phyloP scores from a whole-genome alignment of 2,888 invertebrate species.

The Drosophila macrothrix region DNA sequence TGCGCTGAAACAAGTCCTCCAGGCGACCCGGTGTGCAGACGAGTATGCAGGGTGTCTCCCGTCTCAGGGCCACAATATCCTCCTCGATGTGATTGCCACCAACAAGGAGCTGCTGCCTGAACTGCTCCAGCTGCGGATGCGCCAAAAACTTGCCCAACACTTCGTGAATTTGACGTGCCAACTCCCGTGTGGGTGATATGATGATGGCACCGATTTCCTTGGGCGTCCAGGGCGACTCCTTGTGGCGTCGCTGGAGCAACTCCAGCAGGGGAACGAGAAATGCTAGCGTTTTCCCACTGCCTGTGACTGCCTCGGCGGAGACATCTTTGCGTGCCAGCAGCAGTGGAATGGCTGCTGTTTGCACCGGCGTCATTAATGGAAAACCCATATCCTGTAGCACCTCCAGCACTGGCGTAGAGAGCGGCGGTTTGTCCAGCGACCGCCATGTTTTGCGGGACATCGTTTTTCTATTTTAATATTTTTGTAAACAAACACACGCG shows the following conservation, averaged over 20 bases:
- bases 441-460: slow-evolving; percentile 85
- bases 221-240: slow-evolving; percentile 88
- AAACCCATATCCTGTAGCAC: slow-evolving; percentile 87
- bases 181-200: slow-evolving; percentile 97
- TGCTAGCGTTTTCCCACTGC: slow-evolving; percentile 98
- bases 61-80: slow-evolving; percentile 89
- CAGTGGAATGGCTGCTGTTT: slow-evolving; percentile 95
- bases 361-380: slow-evolving; percentile 87
- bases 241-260: slow-evolving; percentile 89
- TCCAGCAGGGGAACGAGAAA: slow-evolving; percentile 97
- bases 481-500: slow-evolving; percentile 59
- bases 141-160: slow-evolving; percentile 87
- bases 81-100: slow-evolving; percentile 93
- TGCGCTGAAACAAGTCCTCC: slow-evolving; percentile 92
- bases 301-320: slow-evolving; percentile 98
- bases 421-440: slow-evolving; percentile 84
- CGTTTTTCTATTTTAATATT: slow-evolving; percentile 12
- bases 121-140: slow-evolving; percentile 85
- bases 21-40: slow-evolving; percentile 98
- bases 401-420: slow-evolving; percentile 86
- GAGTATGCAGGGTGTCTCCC: slow-evolving; percentile 92
- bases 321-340: slow-evolving; percentile 97
- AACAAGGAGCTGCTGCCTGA: slow-evolving; percentile 89
- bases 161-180: slow-evolving; percentile 95
- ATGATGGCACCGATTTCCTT: slow-evolving; percentile 95